Conservation (phyloP, 2,113 vertebrate species). For the Melanostigma gelatinosum region DNA sequence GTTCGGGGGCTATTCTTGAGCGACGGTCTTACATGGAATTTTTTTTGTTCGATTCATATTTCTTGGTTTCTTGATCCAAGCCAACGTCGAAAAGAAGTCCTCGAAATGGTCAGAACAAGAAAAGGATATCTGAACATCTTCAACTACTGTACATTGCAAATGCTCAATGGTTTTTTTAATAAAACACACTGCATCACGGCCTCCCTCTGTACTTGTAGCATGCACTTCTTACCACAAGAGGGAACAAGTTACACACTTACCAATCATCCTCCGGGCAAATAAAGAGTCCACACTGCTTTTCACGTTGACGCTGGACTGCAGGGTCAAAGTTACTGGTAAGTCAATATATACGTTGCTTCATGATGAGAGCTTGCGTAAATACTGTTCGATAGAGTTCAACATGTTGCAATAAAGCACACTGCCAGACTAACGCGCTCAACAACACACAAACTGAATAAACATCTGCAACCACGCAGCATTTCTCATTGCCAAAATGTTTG, state of each 20-base stretch:
- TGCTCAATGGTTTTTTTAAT: not conserved
- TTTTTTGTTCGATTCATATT: not conserved
- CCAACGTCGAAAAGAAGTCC: not conserved
- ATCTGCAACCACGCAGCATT: not conserved
- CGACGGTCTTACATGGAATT: too few species aligned
- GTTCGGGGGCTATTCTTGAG: too few species aligned
- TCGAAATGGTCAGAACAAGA: not conserved
- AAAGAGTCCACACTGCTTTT: not conserved
- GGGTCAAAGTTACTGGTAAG: not conserved
- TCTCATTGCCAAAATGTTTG: too few species aligned
- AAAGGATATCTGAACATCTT: not conserved
- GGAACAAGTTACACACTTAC: constrained; percentile 24
- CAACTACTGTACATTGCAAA: not conserved
- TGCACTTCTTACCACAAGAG: constrained; percentile 55
- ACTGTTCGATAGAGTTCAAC: not conserved
- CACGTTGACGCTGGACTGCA: not conserved
- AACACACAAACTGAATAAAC: not conserved
- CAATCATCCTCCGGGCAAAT: not conserved
- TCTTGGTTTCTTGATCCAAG: not conserved
- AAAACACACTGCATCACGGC: not conserved
- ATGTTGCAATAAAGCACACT: not conserved
- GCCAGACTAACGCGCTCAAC: not conserved
- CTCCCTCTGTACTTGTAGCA: constrained; percentile 9
- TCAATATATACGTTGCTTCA: not conserved
- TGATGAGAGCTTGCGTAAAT: not conserved